phyloP scores from a whole-genome alignment of 2,888 invertebrate species.

The Omphaloscelis lunosa region DNA sequence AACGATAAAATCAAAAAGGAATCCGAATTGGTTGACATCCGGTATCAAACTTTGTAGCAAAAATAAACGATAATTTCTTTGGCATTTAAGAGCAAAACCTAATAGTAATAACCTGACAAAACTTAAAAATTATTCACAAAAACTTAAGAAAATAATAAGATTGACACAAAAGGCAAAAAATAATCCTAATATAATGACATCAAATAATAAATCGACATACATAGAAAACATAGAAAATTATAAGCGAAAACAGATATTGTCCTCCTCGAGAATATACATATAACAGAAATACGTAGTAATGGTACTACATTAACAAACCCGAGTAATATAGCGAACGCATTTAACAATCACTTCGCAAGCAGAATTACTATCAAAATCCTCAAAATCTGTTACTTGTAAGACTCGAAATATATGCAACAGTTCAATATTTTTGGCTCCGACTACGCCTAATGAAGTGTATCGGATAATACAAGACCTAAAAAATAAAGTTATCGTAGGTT shows the following conservation, averaged over 20 bases:
- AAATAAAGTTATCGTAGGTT: conserved; percentile 16
- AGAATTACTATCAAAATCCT: background rate
- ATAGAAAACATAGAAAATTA: too few species aligned
- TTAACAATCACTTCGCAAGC: conserved; percentile 6
- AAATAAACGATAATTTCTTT: too few species aligned
- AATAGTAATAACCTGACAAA: background rate
- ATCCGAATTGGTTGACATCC: too few species aligned
- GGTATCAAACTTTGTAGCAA: too few species aligned
- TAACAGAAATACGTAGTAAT: background rate
- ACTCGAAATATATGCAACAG: background rate
- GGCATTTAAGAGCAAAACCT: too few species aligned
- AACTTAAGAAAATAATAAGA: background rate
- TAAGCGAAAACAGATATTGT: too few species aligned
- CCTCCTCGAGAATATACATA: too few species aligned
- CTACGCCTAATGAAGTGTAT: conserved; percentile 8
- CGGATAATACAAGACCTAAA: background rate
- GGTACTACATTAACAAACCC: too few species aligned
- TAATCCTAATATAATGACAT: too few species aligned
- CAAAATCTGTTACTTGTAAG: background rate
- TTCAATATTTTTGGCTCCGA: conserved; percentile 8
- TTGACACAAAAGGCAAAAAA: background rate
- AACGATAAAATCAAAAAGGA: too few species aligned
- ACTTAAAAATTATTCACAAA: background rate
- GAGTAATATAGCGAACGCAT: too few species aligned
- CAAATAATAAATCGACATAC: too few species aligned